Base-by-base conservation (phyloP, 2,113 vertebrate species). In the Aldabrachelys gigantea region DNA sequence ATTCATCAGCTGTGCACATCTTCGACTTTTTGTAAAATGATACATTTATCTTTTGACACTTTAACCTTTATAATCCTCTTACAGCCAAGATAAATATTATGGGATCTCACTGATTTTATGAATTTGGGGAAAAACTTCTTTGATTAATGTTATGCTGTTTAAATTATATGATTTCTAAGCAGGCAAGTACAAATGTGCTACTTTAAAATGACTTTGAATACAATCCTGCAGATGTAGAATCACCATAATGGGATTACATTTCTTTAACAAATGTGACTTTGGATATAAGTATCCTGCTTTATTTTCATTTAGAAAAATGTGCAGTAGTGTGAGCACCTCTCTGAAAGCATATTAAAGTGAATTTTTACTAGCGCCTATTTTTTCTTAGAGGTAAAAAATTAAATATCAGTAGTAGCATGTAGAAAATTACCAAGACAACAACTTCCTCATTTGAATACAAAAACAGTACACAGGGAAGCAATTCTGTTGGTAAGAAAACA, bases 181-280 rank as follows among this genome's bases (percentile, higher is more conserved):
- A 92, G 93, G 16, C 50, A 92, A 92, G 25, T 85, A 85, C 8
- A 89, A 47, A 91, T 85, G 47, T 65, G 54, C 5, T 93, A 52
- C 59, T 96, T 96, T 91, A 56, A 87, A 93, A 91, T 84, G 25
- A 88, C 69, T 93, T 96, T 54, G 6, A 92, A 92, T 85, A 50
- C 80, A 81, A 38, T 83, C 81, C 90, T 96, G 79, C 59, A 59
- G 54, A 87, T 94, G 22, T 78, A 54, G 19, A 84, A 16, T 38
- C 53, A 91, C 49, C 44, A 62, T 50, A 92, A 85, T 89, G 78
- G 10, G 38, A 89, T 89, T 82, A 17, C 44, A 62, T 88, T 91
- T 62, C 65, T 52, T 52, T 14, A 89, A 62, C 17, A 91, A 95
- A n/a, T 49, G 80, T 6, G 90, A 19, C 31, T 93, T 95, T 79